Evolutionary conservation across 92 coral and sea anemone genomes (phyloP).

Genomic region (Pocillopora meandrina): DNA sequence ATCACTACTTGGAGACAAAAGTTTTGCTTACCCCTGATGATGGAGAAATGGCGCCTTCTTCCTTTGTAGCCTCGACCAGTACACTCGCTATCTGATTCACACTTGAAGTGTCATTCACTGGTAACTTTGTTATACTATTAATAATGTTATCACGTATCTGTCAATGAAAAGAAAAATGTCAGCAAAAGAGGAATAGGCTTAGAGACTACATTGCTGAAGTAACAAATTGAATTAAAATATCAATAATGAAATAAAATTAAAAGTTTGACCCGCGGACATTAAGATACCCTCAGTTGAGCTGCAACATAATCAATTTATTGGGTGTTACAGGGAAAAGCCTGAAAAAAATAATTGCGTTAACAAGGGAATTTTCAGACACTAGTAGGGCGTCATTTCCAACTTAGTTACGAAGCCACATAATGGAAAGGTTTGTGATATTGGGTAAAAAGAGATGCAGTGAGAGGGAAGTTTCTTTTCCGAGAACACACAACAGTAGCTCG

Average conservation of each 20-base stretch:
- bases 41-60: not conserved
- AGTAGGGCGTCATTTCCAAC: too few relatives aligned
- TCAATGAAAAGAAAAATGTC: not conserved
- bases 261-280: too few relatives aligned
- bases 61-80: slow-evolving; percentile 36
- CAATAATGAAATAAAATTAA: too few relatives aligned
- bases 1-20: too few relatives aligned
- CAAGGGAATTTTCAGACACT: not conserved
- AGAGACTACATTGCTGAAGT: not conserved
- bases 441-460: too few relatives aligned
- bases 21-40: slow-evolving; percentile 21
- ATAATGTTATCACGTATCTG: slow-evolving; percentile 25
- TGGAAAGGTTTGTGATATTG: too few relatives aligned
- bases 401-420: too few relatives aligned
- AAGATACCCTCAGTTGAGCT: not conserved
- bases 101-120: slow-evolving; percentile 18
- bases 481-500: too few relatives aligned
- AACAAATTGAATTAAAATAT: too few relatives aligned
- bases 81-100: slow-evolving; percentile 40
- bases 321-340: not conserved
- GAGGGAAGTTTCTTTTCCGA: too few relatives aligned
- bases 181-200: not conserved
- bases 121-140: slow-evolving; percentile 1
- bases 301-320: not conserved
- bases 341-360: not conserved